A percentile compares a stretch with the other conserved stretches of the same genome.
phyloP scores from a whole-genome alignment of 2,888 invertebrate species.

The Dermolepida albohirtum region DNA sequence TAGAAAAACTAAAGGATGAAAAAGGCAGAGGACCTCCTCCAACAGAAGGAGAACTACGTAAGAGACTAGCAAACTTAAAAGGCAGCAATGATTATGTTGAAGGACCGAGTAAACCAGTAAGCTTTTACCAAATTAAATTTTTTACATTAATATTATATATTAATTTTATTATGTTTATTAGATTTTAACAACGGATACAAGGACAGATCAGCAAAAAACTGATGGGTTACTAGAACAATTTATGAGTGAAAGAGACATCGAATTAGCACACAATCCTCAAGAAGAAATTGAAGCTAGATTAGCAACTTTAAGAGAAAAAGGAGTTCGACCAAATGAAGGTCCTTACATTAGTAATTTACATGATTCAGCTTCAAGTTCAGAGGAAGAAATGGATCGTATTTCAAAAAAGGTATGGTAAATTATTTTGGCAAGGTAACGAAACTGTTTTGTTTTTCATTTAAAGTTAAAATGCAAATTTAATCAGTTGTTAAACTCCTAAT shows the following conservation, averaged over 20 bases:
- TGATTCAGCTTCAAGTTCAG: constrained; percentile 57
- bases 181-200: constrained; percentile 69
- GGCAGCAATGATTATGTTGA: constrained; percentile 66
- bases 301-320: constrained; percentile 67
- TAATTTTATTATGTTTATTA: constrained; percentile 49
- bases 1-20: constrained; percentile 75
- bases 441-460: no score
- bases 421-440: constrained; percentile 1
- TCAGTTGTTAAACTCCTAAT: no score
- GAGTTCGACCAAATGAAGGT: constrained; percentile 61
- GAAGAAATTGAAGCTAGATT: constrained; percentile 69
- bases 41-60: constrained; percentile 74
- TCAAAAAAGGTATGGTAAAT: constrained; percentile 59
- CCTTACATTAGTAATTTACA: constrained; percentile 60
- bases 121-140: constrained; percentile 36
- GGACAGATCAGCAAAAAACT: constrained; percentile 78
- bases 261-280: constrained; percentile 65
- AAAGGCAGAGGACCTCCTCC: constrained; percentile 66
- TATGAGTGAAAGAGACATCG: constrained; percentile 65
- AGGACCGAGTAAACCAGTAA: constrained; percentile 59
- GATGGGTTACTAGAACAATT: constrained; percentile 74
- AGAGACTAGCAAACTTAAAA: constrained; percentile 76
- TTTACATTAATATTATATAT: constrained; percentile 29
- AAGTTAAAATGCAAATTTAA: no score
- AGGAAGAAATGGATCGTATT: constrained; percentile 62